A percentile compares a stretch with the other conserved stretches of the same genome.
These are phyloP conservation scores for Lophius piscatorius DNA, from an alignment of 2,113 vertebrate species.

Conservation along the genomic window DNA sequence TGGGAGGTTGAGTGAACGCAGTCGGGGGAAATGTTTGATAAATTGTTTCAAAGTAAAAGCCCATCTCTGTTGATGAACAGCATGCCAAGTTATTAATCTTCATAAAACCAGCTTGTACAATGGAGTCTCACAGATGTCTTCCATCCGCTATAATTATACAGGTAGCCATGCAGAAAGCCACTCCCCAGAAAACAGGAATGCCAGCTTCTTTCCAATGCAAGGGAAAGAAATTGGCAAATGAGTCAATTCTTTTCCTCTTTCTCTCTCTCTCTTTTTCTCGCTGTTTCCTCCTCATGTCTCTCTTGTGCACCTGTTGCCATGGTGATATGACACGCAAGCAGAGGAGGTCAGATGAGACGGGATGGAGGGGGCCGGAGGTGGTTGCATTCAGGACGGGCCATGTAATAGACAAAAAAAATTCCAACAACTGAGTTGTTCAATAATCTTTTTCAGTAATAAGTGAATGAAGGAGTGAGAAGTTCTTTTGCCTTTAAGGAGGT, in stretches of 20 bases:
- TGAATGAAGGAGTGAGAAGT: slow-evolving; percentile 12
- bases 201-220: slow-evolving; percentile 60
- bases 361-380: slow-evolving; percentile 63
- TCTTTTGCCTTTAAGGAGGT: slow-evolving; percentile 26
- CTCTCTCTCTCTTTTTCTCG: slow-evolving; percentile 11
- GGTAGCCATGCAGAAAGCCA: slow-evolving; percentile 41
- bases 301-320: slow-evolving; percentile 77
- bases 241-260: slow-evolving; percentile 56
- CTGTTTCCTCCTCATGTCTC: slow-evolving; percentile 43
- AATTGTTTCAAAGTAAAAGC: too few species aligned
- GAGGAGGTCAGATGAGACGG: slow-evolving; percentile 76
- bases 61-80: slow-evolving; percentile 13
- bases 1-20: too few species aligned
- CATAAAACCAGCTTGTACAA: background rate
- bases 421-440: slow-evolving; percentile 61
- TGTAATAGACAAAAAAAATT: slow-evolving; percentile 65
- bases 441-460: slow-evolving; percentile 49
- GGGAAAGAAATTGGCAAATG: slow-evolving; percentile 76
- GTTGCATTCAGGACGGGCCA: slow-evolving; percentile 48
- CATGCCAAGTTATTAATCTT: slow-evolving; percentile 17
- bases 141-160: slow-evolving; percentile 23
- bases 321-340: slow-evolving; percentile 75
- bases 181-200: slow-evolving; percentile 6
- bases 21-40: too few species aligned
- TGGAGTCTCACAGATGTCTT: slow-evolving; percentile 16